phyloP scores from a whole-genome alignment of 2,113 vertebrate genomes.

The Ursus arctos region DNA sequence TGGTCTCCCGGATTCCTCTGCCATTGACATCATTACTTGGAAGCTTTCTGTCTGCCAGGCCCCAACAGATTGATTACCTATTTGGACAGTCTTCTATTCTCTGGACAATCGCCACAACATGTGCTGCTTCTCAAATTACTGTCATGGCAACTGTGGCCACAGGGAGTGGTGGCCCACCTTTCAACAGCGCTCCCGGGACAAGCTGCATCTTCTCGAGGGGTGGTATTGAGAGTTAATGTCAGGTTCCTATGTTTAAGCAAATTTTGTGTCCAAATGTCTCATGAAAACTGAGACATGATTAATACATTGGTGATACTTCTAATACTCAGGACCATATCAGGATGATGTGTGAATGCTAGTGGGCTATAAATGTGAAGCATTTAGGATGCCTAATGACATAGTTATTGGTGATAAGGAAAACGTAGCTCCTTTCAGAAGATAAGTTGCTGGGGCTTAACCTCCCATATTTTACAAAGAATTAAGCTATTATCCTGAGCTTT shows the following conservation, averaged over 20 bases:
- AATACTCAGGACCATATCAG: background rate
- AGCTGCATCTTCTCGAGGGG: too few relatives aligned
- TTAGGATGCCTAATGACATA: background rate
- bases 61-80: conserved; percentile 74
- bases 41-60: conserved; percentile 40
- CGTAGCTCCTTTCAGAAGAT: background rate
- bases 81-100: conserved; percentile 59
- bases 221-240: background rate
- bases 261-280: background rate
- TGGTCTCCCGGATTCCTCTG: conserved; percentile 59
- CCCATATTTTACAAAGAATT: background rate
- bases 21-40: conserved; percentile 66
- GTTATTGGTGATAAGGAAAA: background rate
- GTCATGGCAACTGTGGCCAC: background rate
- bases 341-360: background rate
- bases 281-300: background rate
- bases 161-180: background rate
- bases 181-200: background rate
- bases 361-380: background rate
- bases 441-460: background rate
- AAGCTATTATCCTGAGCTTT: background rate
- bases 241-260: background rate
- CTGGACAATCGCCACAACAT: conserved; percentile 35
- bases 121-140: conserved; percentile 61
- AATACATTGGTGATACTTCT: background rate